Base-by-base conservation (phyloP, 2,888 invertebrate genomes). In the Pollenia amentaria region DNA sequence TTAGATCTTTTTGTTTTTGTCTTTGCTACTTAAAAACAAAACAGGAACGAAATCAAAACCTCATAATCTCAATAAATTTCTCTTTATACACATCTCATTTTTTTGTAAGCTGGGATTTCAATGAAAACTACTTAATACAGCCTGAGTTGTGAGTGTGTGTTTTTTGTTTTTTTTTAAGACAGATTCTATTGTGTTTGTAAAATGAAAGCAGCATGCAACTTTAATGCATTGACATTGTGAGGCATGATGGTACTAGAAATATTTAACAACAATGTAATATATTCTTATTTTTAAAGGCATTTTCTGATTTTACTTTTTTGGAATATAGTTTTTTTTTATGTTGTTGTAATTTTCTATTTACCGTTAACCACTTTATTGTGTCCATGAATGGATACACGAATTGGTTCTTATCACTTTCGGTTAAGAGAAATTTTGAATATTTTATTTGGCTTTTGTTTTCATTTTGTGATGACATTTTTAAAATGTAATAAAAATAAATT, bases 401-500 rank as follows among this genome's bases (percentile, higher is more conserved):
- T 69, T 21, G 14, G 16, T 78, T 73, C 16, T 78, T 78, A 78
- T 78, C 85, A 85, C 85, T 85, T 85, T 85, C 85, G 7, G 51
- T 82, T 38, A 11, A 21, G 14, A 67, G 60, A 65, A 81, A 57
- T 42, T 55, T 62, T 48, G n/a, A 29, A 9, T 4, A 38, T 55
- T 55, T 65, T 77, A 29, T 16, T 60, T 82, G 11, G 55, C 53
- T 82, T 67, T 69, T 62, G 42, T 62, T 70, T 79, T 60, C 40
- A 60, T 57, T 78, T 69, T 38, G 18, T 48, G 4, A 14, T 6
- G 10, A 46, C 29, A 51, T 44, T 53, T 46, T 16, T 3, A 46
- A 73, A 29, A 44, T 11, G 29, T 72, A 44, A 29, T 38, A 44
- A 55, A 16, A 72, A 14, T 9, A 9, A 72, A 57, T 57, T 14